phyloP scores from a whole-genome alignment of 2,888 invertebrate genomes.

The Dynastes tityus region DNA sequence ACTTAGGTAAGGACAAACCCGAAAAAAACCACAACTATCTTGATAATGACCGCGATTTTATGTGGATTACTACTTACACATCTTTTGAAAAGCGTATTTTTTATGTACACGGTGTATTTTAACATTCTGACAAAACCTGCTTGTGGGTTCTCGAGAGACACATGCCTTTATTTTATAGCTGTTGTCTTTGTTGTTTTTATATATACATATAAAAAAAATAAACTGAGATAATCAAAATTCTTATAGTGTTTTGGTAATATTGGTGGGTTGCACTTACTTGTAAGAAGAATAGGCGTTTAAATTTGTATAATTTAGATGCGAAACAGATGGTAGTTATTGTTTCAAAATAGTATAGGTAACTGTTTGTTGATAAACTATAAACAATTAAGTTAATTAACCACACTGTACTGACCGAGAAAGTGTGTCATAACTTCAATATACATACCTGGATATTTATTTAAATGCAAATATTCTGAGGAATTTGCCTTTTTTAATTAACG shows the following conservation, averaged over 20 bases:
- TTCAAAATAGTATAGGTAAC: too few relatives aligned
- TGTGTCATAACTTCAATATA: constrained; percentile 29
- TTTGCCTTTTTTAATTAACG: constrained; percentile 4
- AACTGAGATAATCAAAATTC: constrained; percentile 30
- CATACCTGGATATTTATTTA: not conserved
- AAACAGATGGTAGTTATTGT: too few relatives aligned
- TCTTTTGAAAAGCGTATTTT: constrained; percentile 24
- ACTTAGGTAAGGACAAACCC: constrained; percentile 18
- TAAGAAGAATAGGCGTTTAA: not conserved
- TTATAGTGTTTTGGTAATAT: constrained; percentile 6
- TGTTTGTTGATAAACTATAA: constrained; percentile 3
- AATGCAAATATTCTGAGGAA: not conserved
- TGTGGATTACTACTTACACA: constrained; percentile 35
- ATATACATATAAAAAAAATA: not conserved
- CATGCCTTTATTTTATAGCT: not conserved
- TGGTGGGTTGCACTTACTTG: not conserved
- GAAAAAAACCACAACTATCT: constrained; percentile 42
- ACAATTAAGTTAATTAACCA: constrained; percentile 29
- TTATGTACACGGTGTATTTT: constrained; percentile 11
- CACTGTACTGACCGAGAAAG: not conserved
- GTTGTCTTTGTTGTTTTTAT: constrained; percentile 26
- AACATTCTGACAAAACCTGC: constrained; percentile 44
- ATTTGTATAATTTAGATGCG: too few relatives aligned
- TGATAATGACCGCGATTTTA: constrained; percentile 39
- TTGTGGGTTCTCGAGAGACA: not conserved